Base-by-base conservation (phyloP, 2,113 vertebrate genomes). In the Callaeas wilsoni region DNA sequence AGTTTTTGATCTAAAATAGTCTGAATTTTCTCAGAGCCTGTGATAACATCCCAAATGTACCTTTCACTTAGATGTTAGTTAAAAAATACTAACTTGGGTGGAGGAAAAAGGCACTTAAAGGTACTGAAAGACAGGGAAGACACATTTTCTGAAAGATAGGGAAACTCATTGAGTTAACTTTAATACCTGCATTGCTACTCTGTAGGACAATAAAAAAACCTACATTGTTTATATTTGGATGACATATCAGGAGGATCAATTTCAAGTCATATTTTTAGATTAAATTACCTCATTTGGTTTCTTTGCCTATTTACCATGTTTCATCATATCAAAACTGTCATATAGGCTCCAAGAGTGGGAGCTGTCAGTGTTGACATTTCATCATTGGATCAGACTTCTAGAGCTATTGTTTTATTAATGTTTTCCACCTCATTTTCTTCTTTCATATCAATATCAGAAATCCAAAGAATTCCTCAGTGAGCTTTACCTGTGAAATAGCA, bases 401-500 rank as follows among this genome's bases (percentile, higher is more conserved):
- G 23, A 89, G 18, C 44, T 94, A 85, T 74, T 81, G 63, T 94
- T 97, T 96, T 94, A 88, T 97, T 94, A 90, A 94, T 81, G 16
- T 78, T 95, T 96, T 92, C 22, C 25, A 74, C 37, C 42, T 91
- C 22, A 71, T 95, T 96, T 94, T 42, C 53, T 94, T 87, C 74
- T 92, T 96, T 91, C 63, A 74, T 62, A 32, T 52, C 23, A 10
- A 64, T 60, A 84, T 68, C 49, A 77, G 39, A 93, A 91, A 89
- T 89, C 23, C n/a, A 96, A 93, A 87, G 26, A 89, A 62, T 93
- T 90, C 37, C 57, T 70, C 30, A 35, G 60, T 6, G 11, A 70
- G 20, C 16, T 86, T 84, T 49, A 46, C 71, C 74, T 94, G 23
- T 47, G 71, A 90, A 59, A 59, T 20, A 74, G 16, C 26, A 70